A percentile compares a stretch with the other conserved stretches of the same genome.
These are phyloP conservation scores for Stictonetta naevosa DNA, from an alignment of 2,113 vertebrate species.

Conservation along the genomic window DNA sequence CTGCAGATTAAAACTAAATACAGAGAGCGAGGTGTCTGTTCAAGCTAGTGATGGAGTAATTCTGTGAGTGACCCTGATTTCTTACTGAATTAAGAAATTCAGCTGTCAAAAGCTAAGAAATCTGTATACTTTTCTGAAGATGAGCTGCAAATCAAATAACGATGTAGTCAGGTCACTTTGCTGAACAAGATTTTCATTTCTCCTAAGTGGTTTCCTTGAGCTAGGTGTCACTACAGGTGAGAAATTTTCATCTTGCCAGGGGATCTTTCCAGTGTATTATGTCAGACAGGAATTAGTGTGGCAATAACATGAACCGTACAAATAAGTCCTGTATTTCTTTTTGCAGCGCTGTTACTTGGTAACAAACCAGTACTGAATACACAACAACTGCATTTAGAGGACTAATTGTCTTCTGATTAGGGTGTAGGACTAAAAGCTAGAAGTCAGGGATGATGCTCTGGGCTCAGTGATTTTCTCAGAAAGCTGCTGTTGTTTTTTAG, in stretches of 20 bases:
- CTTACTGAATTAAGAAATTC: neutral
- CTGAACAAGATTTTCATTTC: neutral
- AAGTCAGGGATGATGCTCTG: neutral
- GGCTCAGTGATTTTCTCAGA: neutral
- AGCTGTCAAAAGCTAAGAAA: neutral
- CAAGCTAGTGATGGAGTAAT: neutral
- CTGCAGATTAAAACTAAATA: neutral
- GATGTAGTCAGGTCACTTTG: neutral
- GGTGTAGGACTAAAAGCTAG: neutral
- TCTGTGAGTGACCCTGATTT: neutral
- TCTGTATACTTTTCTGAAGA: neutral
- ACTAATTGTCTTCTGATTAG: neutral
- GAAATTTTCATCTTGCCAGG: neutral
- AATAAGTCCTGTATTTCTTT: neutral
- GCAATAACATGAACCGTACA: neutral
- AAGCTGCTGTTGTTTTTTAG: neutral
- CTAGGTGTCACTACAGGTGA: neutral
- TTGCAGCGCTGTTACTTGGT: neutral
- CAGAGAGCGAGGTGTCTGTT: fast-evolving
- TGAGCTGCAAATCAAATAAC: neutral
- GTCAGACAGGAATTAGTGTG: neutral
- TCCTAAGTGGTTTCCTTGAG: neutral
- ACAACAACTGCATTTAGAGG: neutral
- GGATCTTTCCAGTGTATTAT: neutral
- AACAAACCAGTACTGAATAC: neutral